Base-by-base conservation (phyloP, 2,113 vertebrate species). In the Cheilinus undulatus region DNA sequence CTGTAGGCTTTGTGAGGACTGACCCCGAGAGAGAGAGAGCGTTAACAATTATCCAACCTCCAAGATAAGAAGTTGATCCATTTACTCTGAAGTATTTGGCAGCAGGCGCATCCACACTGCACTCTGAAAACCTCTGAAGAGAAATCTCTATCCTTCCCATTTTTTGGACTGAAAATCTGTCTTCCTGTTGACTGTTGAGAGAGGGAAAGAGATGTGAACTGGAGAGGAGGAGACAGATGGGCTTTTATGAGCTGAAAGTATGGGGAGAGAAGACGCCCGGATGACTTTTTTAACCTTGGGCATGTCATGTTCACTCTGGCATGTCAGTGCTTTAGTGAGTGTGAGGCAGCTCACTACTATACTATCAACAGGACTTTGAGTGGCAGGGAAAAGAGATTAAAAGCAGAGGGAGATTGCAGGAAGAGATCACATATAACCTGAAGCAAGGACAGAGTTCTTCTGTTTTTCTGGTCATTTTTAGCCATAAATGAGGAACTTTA, bases 21-120 rank as follows among this genome's bases (percentile, higher is more conserved):
- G 68, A 88, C 64, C 85, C 58, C 68, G 15, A 36, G 80, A 76
- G 80, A 83, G 78, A 82, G 17, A n/a, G 27, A 26, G 42, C 45
- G 69, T 60, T 60, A 65, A 78, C 80, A 83, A 74, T 86, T 82
- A 85, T 64, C 66, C 56, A 70, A 71, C 74, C 63, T 67, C 69
- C 56, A 64, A 69, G 49, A 76, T 58, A 72, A 75, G 60, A 57
- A 66, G 79, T 76, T 83, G 69, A 85, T 86, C 69, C 59, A 54
- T 80, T 86, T 83, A 45, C 72, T 69, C 30, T 32, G 40, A 86
- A 65, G 67, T 63, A 45, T 70, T 70, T 69, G 68, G 49, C 66
- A 72, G 64, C 26, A 8, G 0, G 69, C 20, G 56, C 52, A 40
- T 68, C 27, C 46, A 28, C 0, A 19, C 12, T 2, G 22, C 48